Evolutionary conservation across 2,888 invertebrate species (phyloP), one percentile per base, ranked within the genome.

Genomic region (Athrips mouffetella): DNA sequence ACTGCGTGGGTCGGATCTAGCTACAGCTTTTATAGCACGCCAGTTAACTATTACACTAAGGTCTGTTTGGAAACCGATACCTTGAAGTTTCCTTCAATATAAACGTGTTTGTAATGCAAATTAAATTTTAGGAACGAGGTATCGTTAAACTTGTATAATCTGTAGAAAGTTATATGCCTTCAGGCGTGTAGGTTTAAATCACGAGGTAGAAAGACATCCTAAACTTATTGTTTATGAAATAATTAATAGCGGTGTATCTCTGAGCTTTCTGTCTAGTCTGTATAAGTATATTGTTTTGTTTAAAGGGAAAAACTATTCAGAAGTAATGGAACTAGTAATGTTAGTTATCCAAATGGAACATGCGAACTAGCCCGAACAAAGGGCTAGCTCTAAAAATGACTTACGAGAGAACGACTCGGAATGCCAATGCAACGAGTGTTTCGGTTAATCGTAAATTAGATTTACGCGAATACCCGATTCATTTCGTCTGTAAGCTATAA

Each of bases 1-100:
- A 81, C 67, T 68, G 80, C 77, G 84, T 85, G 79, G 85, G 84
- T 71, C 71, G 79, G 72, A 75, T 74, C 76, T 76, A 79, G 74
- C 63, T 71, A 76, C 74, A 70, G 67, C 69, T 66, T 70, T 68
- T 71, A 71, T 58, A 66, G 67, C 60, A 62, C 60, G 33, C 47
- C 40, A 31, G 47, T 46, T 50, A 49, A 44, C 47, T 48, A 29
- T 42, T 48, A 27, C 30, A 25, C 6, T 27, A 45, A 8, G 11
- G 11, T 27, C 10, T 16, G 29, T 25, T 23, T 15, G 46, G 30
- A 42, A 50, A 46, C 27, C 47, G 39, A 47, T 47, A 50, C 21
- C 7, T 18, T 27, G 20, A 44, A 20, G 11, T 21, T 31, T 31
- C 15, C 48, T 23, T 27, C 10, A 23, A 29, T 41, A 41, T 13